Conservation (phyloP, 2,888 invertebrate genomes). For the Orthosia cruda region DNA sequence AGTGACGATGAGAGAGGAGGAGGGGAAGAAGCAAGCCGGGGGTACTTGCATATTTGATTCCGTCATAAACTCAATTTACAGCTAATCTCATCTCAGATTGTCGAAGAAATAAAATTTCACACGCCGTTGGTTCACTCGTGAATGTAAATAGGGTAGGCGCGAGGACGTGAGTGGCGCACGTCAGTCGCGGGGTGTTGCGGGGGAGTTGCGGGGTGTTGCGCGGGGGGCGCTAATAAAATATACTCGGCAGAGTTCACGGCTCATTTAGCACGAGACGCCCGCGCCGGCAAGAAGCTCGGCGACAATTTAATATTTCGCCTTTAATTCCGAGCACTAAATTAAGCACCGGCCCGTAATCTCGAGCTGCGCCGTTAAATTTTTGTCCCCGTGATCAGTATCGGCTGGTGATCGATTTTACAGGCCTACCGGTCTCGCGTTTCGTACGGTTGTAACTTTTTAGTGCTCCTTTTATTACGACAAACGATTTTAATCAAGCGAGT, state of each 20-base stretch:
- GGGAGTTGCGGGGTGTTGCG: slow-evolving; percentile 39
- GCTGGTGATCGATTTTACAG: slow-evolving; percentile 89
- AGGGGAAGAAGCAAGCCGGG: slow-evolving; percentile 66
- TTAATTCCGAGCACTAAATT: slow-evolving; percentile 83
- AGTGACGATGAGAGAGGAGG: slow-evolving; percentile 65
- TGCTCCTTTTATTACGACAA: slow-evolving; percentile 91
- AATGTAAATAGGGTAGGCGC: slow-evolving; percentile 86
- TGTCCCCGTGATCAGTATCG: slow-evolving; percentile 88
- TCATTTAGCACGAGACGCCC: slow-evolving; percentile 82
- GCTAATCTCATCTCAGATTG: slow-evolving; percentile 91
- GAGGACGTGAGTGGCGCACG: slow-evolving; percentile 64
- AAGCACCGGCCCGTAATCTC: slow-evolving; percentile 82
- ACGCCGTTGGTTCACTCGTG: slow-evolving; percentile 86
- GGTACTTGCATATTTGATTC: slow-evolving; percentile 89
- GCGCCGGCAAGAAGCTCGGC: slow-evolving; percentile 74
- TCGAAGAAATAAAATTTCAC: slow-evolving; percentile 91
- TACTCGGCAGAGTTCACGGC: slow-evolving; percentile 83
- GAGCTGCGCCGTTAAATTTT: slow-evolving; percentile 86
- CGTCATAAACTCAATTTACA: slow-evolving; percentile 91
- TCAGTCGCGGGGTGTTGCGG: slow-evolving; percentile 56
- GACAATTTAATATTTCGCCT: slow-evolving; percentile 85
- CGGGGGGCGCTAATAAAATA: slow-evolving; percentile 82
- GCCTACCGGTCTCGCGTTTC: slow-evolving; percentile 87
- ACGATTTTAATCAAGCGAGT: slow-evolving; percentile 92
- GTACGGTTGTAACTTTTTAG: slow-evolving; percentile 91